Evolutionary conservation across 2,888 invertebrate genomes (phyloP).

Genomic region (Cylindroiulus punctatus): DNA sequence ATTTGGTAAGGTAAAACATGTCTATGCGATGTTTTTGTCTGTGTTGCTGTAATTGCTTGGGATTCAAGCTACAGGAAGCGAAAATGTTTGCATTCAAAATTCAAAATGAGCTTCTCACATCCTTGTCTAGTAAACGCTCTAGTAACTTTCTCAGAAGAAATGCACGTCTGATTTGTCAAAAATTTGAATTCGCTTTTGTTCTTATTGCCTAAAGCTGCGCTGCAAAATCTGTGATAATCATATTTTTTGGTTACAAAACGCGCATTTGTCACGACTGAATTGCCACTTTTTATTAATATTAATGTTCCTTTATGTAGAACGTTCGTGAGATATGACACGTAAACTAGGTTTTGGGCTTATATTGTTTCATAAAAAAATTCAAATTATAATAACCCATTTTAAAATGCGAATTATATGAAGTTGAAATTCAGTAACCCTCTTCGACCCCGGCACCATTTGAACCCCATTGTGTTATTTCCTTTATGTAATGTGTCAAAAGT

Average conservation of each 20-base stretch:
- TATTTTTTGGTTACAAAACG: not conserved
- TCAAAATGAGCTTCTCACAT: not conserved
- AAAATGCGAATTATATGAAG: not conserved
- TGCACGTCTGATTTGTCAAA: not conserved
- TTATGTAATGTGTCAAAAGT: conserved; percentile 9
- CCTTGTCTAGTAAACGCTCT: conserved; percentile 15
- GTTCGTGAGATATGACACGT: not conserved
- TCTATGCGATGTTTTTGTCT: not conserved
- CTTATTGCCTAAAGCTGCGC: not conserved
- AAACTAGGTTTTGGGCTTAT: not conserved
- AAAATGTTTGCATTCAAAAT: conserved; percentile 4
- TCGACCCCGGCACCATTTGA: conserved; percentile 5
- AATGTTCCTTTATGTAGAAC: not conserved
- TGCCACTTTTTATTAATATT: not conserved
- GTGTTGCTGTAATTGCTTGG: not conserved
- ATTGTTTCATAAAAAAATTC: not conserved
- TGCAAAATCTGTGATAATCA: not conserved
- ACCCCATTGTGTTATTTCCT: conserved; percentile 24
- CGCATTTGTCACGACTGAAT: not conserved
- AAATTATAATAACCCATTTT: conserved; percentile 25
- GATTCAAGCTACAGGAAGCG: not conserved
- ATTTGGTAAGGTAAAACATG: too few relatives aligned
- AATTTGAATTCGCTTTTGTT: not conserved
- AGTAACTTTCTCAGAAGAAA: not conserved
- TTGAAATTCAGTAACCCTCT: not conserved